These are phyloP conservation scores for Pangasius djambal DNA, from an alignment of 2,797 vertebrate genomes.

Conservation along the genomic window DNA sequence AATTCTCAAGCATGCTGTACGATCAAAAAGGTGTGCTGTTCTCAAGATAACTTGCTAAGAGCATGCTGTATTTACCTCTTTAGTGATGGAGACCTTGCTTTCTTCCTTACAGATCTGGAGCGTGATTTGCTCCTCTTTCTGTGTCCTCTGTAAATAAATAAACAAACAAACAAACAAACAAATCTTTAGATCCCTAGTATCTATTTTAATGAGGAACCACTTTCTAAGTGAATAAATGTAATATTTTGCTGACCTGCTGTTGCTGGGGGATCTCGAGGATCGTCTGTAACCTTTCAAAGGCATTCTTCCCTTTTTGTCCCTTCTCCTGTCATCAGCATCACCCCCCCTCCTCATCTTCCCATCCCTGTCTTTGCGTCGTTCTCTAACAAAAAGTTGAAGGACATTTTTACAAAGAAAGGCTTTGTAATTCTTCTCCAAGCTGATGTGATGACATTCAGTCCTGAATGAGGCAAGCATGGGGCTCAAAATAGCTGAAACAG, in stretches of 20 bases:
- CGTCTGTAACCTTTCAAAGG: constrained; percentile 78
- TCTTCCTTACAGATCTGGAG: constrained; percentile 83
- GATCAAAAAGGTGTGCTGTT: neutral
- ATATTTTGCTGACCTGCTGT: constrained; percentile 77
- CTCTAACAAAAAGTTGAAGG: constrained; percentile 69
- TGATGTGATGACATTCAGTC: neutral
- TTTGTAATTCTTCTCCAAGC: neutral
- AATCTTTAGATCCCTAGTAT: neutral
- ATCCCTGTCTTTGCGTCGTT: constrained; percentile 78
- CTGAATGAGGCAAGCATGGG: neutral
- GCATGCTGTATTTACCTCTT: constrained; percentile 73
- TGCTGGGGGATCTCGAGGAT: constrained; percentile 78
- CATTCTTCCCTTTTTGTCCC: constrained; percentile 79
- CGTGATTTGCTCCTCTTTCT: constrained; percentile 85
- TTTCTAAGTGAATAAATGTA: neutral
- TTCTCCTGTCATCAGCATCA: constrained; percentile 75
- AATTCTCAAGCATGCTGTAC: neutral
- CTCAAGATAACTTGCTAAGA: neutral
- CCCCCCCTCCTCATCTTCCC: constrained; percentile 74
- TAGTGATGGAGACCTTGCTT: constrained; percentile 83
- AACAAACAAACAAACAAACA: no score
- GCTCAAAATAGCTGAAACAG: neutral
- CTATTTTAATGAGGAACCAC: neutral
- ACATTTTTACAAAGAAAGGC: neutral
- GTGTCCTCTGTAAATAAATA: constrained; percentile 73